phyloP scores from a whole-genome alignment of 2,797 vertebrate species.

The Xenopus petersii region DNA sequence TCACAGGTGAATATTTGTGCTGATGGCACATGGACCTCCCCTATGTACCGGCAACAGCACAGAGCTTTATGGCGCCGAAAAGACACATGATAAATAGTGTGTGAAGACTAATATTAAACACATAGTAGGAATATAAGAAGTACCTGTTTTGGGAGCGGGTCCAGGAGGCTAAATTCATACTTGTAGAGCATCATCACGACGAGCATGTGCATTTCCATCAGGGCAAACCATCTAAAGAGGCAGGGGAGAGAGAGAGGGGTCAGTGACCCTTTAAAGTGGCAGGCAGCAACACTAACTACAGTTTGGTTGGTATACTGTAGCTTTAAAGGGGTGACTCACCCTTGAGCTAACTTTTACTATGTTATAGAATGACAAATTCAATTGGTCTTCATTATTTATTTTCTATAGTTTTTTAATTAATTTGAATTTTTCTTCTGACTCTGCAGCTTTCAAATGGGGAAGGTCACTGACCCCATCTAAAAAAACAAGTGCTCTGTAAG shows the following conservation, averaged over 20 bases:
- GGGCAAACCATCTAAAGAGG: conserved; percentile 32
- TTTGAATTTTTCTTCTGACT: too few relatives aligned
- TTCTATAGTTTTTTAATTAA: too few relatives aligned
- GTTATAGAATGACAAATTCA: too few relatives aligned
- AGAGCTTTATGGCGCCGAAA: not conserved
- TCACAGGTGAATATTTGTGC: not conserved
- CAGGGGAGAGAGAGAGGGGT: not conserved
- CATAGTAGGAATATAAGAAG: not conserved
- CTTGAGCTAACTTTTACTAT: too few relatives aligned
- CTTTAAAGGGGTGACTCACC: too few relatives aligned
- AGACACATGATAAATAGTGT: not conserved
- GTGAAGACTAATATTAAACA: not conserved
- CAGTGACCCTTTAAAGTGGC: conserved; percentile 19
- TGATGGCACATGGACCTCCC: not conserved
- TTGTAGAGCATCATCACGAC: conserved; percentile 28
- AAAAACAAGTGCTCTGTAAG: too few relatives aligned
- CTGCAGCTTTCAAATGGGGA: too few relatives aligned
- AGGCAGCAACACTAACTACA: not conserved
- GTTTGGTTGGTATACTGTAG: too few relatives aligned
- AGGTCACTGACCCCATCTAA: too few relatives aligned
- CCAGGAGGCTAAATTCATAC: conserved; percentile 38
- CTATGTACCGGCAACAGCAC: too few relatives aligned
- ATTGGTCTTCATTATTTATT: too few relatives aligned
- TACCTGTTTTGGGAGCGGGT: conserved; percentile 37
- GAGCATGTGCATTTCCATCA: conserved; percentile 42